These are phyloP conservation scores for Caenorhabditis panamensis DNA, from an alignment of 2,888 invertebrate species.

Conservation along the genomic window DNA sequence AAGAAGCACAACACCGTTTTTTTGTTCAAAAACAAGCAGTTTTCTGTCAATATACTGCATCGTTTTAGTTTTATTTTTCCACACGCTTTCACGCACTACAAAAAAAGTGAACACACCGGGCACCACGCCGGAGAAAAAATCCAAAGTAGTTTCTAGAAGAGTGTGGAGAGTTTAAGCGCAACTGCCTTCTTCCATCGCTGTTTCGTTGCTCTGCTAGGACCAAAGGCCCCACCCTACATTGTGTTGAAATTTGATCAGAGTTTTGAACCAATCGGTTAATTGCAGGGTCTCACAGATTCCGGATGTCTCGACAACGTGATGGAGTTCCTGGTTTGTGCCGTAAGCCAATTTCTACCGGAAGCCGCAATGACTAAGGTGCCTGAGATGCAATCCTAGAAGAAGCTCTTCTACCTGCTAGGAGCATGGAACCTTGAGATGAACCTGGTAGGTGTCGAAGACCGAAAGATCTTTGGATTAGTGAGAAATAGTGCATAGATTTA, in stretches of 20 bases:
- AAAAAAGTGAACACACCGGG: too few relatives aligned
- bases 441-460: conserved; percentile 80
- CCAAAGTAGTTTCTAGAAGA: too few relatives aligned
- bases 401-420: conserved; percentile 94
- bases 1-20: too few relatives aligned
- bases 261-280: neutral
- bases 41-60: too few relatives aligned
- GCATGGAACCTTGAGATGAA: conserved; percentile 99
- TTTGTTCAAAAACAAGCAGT: too few relatives aligned
- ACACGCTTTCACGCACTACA: too few relatives aligned
- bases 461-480: conserved; percentile 10
- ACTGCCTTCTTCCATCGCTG: too few relatives aligned
- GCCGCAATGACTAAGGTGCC: conserved; percentile 97
- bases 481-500: conserved; percentile 18
- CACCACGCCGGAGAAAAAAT: too few relatives aligned
- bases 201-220: too few relatives aligned
- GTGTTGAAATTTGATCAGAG: neutral
- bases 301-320: conserved; percentile 97
- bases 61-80: too few relatives aligned
- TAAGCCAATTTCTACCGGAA: conserved; percentile 92
- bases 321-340: conserved; percentile 95
- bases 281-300: conserved; percentile 92
- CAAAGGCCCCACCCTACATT: neutral
- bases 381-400: conserved; percentile 91
- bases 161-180: too few relatives aligned